These are phyloP conservation scores for Patella vulgata DNA, from an alignment of 1,140 invertebrate species.

Conservation along the genomic window DNA sequence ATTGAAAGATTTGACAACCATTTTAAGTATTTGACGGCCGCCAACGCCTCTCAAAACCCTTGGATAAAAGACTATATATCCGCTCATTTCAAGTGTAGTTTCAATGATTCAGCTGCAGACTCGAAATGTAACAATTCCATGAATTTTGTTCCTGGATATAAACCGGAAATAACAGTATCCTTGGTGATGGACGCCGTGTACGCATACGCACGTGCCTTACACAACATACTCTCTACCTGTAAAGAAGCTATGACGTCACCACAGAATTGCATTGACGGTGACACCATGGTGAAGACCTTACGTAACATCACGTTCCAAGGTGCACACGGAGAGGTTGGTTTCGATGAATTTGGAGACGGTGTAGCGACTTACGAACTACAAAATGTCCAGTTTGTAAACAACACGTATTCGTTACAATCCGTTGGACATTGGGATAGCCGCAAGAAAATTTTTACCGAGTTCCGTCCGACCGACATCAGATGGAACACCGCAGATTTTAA, in stretches of 20 bases:
- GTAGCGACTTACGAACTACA: constrained; percentile 16
- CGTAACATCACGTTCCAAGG: constrained; percentile 24
- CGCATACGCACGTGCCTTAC: constrained; percentile 81
- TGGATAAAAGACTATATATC: constrained; percentile 38
- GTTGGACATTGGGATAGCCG: constrained; percentile 21
- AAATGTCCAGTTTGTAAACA: background rate
- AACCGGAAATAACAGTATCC: constrained; percentile 83
- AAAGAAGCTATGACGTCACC: background rate
- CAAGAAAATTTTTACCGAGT: constrained; percentile 2
- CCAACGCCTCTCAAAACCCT: constrained; percentile 21
- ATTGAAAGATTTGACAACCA: constrained; percentile 39
- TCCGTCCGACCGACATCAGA: constrained; percentile 6
- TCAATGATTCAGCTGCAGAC: background rate
- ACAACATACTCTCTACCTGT: constrained; percentile 44
- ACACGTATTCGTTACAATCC: background rate
- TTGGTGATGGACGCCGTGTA: constrained; percentile 87
- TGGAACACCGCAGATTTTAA: constrained; percentile 7
- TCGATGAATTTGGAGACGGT: constrained; percentile 39
- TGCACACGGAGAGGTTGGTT: constrained; percentile 19
- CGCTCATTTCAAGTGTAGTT: constrained; percentile 13
- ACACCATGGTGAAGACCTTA: constrained; percentile 13
- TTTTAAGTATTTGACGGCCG: constrained; percentile 30
- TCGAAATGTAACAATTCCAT: background rate
- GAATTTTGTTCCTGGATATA: constrained; percentile 56
- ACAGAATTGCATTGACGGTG: constrained; percentile 15